Evolutionary conservation across 2,797 vertebrate genomes (phyloP).

Genomic region (Macropus fuliginosus): DNA sequence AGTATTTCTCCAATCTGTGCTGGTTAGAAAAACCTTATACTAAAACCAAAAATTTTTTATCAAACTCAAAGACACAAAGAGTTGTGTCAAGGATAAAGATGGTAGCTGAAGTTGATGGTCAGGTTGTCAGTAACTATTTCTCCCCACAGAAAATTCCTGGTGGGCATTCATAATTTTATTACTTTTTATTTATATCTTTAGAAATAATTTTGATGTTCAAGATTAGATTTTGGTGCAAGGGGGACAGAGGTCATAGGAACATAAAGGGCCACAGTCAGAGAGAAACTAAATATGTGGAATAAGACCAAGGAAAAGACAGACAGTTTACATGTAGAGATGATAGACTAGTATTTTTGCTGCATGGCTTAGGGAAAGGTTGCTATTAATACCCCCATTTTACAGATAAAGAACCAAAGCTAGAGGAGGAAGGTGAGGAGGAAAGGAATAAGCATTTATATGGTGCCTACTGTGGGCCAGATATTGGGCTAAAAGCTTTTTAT

Average conservation of each 20-base stretch:
- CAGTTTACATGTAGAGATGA: neutral
- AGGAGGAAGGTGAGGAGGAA: neutral
- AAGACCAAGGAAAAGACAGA: neutral
- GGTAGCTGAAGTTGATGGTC: neutral
- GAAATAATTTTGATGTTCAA: neutral
- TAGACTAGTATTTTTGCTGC: neutral
- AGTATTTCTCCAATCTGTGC: neutral
- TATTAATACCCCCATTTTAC: neutral
- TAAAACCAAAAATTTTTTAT: neutral
- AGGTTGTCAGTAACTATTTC: neutral
- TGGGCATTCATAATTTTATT: neutral
- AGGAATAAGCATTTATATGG: neutral
- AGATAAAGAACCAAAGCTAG: neutral
- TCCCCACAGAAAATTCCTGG: neutral
- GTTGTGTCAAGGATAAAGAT: neutral
- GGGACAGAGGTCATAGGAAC: neutral
- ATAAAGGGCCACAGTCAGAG: neutral
- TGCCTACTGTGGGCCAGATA: neutral
- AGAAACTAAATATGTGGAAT: neutral
- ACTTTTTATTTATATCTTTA: neutral
- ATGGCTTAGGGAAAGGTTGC: neutral
- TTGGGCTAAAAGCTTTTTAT: neutral
- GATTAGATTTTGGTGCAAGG: neutral
- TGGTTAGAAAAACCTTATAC: neutral
- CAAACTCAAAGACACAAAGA: neutral